Percentiles rank a stretch among this genome's conserved stretches.
Evolutionary conservation across 1,140 invertebrate species (phyloP).

Genomic region (Cataglyphis hispanica): DNA sequence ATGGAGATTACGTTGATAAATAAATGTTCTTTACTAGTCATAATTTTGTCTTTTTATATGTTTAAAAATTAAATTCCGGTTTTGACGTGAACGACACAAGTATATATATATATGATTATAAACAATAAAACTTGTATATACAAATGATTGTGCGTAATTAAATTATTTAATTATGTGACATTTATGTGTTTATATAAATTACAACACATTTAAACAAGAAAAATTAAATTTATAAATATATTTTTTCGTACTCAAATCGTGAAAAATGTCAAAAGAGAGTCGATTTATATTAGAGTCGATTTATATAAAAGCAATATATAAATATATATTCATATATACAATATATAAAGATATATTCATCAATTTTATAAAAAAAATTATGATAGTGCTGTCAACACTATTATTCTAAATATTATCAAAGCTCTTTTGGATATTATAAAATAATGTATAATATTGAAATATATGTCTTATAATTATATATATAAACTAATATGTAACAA

Average conservation of each 20-base stretch:
- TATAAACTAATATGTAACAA: too few relatives aligned
- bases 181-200: slow-evolving; percentile 41
- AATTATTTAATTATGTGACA: slow-evolving; percentile 53
- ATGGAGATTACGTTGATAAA: too few relatives aligned
- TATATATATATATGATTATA: neutral
- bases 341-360: slow-evolving; percentile 3
- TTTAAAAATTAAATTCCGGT: too few relatives aligned
- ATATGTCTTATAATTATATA: too few relatives aligned
- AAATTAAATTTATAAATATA: slow-evolving; percentile 43
- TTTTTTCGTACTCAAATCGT: slow-evolving; percentile 8
- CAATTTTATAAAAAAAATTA: slow-evolving; percentile 13
- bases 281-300: neutral
- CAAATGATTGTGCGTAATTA: neutral
- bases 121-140: slow-evolving; percentile 26
- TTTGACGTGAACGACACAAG: too few relatives aligned
- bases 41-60: too few relatives aligned
- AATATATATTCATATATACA: too few relatives aligned
- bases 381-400: slow-evolving; percentile 33
- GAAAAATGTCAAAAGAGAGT: slow-evolving; percentile 10
- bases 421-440: neutral
- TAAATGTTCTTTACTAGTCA: too few relatives aligned
- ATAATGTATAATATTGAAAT: neutral
- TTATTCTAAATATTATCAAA: neutral
- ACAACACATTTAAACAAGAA: slow-evolving; percentile 11
- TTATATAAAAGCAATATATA: slow-evolving; percentile 38